Evolutionary conservation across 2,888 invertebrate species (phyloP).

Genomic region (Parascotia fuliginaria): DNA sequence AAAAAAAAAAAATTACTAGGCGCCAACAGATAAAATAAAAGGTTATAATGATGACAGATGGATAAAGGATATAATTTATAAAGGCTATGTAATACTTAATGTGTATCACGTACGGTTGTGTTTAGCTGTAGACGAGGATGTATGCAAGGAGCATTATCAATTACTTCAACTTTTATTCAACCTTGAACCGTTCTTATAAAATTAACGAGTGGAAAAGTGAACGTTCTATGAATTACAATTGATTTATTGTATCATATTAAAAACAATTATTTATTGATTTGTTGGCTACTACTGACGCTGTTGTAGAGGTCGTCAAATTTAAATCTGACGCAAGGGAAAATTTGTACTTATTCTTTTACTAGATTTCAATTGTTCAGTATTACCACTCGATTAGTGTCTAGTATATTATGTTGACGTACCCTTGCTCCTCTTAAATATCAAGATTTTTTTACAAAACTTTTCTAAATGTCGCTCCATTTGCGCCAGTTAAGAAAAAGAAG

Average conservation of each 20-base stretch:
- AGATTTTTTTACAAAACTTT: too few relatives aligned
- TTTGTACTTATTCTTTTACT: too few relatives aligned
- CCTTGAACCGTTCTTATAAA: conserved; percentile 38
- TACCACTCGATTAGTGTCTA: too few relatives aligned
- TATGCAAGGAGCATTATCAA: conserved; percentile 41
- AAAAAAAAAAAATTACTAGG: neutral
- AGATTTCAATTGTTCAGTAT: too few relatives aligned
- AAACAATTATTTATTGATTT: too few relatives aligned
- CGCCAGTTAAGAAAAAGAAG: too few relatives aligned
- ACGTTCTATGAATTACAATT: conserved; percentile 7
- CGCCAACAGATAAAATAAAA: conserved; percentile 4
- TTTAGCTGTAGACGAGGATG: conserved; percentile 36
- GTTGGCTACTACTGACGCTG: too few relatives aligned
- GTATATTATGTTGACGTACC: too few relatives aligned
- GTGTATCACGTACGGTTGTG: conserved; percentile 35
- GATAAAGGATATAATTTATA: conserved; percentile 15
- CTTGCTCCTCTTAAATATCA: too few relatives aligned
- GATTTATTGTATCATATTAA: neutral
- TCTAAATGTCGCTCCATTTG: too few relatives aligned
- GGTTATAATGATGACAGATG: conserved; percentile 7
- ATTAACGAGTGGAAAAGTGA: conserved; percentile 21
- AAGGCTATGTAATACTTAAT: conserved; percentile 27
- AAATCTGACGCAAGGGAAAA: too few relatives aligned
- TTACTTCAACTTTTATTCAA: conserved; percentile 26
- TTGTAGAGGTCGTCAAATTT: too few relatives aligned